Base-by-base conservation (phyloP, 2,888 invertebrate genomes). In the Pyrrhosoma nymphula region DNA sequence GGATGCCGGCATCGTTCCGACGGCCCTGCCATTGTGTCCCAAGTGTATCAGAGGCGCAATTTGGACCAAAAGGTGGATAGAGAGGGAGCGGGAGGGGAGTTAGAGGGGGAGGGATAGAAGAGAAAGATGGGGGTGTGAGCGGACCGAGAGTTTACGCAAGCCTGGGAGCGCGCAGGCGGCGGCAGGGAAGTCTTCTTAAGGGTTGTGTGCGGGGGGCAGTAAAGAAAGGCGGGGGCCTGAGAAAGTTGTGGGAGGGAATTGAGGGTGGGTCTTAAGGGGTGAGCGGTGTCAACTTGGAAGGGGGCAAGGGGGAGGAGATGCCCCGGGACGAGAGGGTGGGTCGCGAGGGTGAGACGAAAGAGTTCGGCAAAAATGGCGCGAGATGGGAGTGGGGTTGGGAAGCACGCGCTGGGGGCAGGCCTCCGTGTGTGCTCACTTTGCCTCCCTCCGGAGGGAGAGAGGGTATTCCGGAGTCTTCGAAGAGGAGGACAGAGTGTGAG, bases 21-120 rank as follows among this genome's bases (percentile, higher is more conserved):
- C 82, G 82, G 82, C 82, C 82, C 82, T 82, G 12, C 82, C 82
- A 82, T 82, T 82, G 82, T 82, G 35, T 82, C 82, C 82, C 82
- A 82, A 35, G 82, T 82, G 82, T 82, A 82, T 82, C 82, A 14
- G 82, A 82, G 82, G 82, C 35, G 82, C 82, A 82, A 82, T 82
- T 82, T 82, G 82, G 56, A 89, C 47, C 55, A 14, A 56, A 89
- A 35, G 55, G 55, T 20, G n/a, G 55, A 26, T 2, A 55, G 26
- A 26, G 26, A 55, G 26, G 26, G 55, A 26, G 89, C 16, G 6
- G 2, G 47, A 26, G 56, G n/a, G 18, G 56, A 56, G 89, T 39
- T 35, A 35, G 14, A 30, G 16, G 16, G 39, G 30, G 39, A 0
- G 88, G 30, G 47, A 47, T 2, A 47, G n/a, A 39, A 88, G 88